Evolutionary conservation across 2,888 invertebrate genomes (phyloP), one percentile per base, ranked within the genome.

Genomic region (Cephus pygmeus): DNA sequence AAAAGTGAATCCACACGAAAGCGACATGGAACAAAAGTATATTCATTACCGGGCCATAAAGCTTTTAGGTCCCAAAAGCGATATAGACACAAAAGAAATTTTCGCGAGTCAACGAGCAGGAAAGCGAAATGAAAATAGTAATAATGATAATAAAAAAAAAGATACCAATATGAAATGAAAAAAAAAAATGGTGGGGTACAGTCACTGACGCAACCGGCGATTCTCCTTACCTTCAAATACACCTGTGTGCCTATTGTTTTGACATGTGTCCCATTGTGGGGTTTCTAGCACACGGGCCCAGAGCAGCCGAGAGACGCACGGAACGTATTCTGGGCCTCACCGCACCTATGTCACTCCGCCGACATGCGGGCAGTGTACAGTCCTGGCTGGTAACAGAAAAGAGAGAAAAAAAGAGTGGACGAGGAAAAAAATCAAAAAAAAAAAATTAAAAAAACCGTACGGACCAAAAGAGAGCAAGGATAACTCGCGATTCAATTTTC

Each of bases 241-340:
- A 90, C 90, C 90, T 90, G 90, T 89, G 88, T 87, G 85, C 86
- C 88, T 87, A 90, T 90, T 90, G 90, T 90, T 90, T 90, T 89
- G 89, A 89, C 90, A 90, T 89, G 88, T 90, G 90, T 90, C 87
- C 87, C 84, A 89, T 89, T 90, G 90, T 89, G 73, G 81, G 82
- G 77, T 80, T 82, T 81, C 83, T 81, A 79, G 79, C 74, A 76
- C 77, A 80, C 82, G 78, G 78, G 75, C 78, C 76, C 75, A 78
- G 78, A 73, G 69, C 78, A 80, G 78, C 34, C 31, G n/a, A 73
- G 34, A 34, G 35, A 73, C 73, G 31, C 75, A 77, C 79, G 79
- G 76, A 80, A 79, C 75, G 79, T 80, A 78, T 82, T 84, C 81
- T 82, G 78, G 76, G 84, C 84, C 79, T 80, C 76, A 81, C 80